Conservation (phyloP, 2,113 vertebrate species). For the Leucosticte australis region DNA sequence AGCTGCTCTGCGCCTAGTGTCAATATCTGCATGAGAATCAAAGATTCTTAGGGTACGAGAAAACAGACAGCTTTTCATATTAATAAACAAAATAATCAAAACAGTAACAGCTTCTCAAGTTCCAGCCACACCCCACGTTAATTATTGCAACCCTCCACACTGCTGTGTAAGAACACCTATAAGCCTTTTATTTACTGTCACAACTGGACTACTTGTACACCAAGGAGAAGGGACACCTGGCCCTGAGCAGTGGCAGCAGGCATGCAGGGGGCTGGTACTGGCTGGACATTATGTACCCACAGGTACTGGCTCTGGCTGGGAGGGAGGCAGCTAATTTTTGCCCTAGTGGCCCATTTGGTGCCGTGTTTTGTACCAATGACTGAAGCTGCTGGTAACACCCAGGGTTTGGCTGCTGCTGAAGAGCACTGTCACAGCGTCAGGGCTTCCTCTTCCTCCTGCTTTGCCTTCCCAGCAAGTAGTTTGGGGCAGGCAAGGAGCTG, state of each 20-base stretch:
- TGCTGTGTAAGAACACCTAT: background rate
- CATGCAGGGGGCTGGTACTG: background rate
- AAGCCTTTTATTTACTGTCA: background rate
- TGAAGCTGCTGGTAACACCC: background rate
- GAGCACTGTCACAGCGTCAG: background rate
- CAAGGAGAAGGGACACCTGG: background rate
- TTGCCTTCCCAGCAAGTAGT: background rate
- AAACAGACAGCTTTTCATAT: background rate
- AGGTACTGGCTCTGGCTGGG: background rate
- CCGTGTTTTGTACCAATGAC: background rate
- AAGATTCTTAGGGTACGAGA: background rate
- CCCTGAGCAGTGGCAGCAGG: background rate
- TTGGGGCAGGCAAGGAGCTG: background rate
- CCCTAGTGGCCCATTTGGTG: background rate
- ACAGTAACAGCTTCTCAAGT: background rate
- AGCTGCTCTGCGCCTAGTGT: constrained; percentile 94
- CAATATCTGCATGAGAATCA: constrained; percentile 83
- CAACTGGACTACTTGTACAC: too few relatives aligned
- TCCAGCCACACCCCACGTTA: background rate
- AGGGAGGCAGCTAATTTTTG: background rate
- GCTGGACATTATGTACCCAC: background rate
- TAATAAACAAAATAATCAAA: background rate
- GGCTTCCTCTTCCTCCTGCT: background rate
- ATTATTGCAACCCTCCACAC: background rate
- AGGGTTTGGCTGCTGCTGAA: background rate